These are phyloP conservation scores for Drosophila kambysellisi DNA, from an alignment of 2,888 invertebrate genomes.

Conservation along the genomic window DNA sequence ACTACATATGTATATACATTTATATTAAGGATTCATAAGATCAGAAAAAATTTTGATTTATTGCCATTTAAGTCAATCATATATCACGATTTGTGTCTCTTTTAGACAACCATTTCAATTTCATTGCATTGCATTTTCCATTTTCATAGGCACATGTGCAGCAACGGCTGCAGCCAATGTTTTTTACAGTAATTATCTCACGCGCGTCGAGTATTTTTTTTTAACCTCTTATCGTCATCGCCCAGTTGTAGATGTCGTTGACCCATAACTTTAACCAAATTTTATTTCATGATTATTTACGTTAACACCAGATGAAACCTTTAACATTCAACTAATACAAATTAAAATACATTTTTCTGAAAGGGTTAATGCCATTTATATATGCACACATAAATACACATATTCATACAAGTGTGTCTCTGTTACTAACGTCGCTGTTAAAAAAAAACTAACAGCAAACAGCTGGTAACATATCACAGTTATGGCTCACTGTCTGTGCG, in stretches of 20 bases:
- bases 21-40: not conserved
- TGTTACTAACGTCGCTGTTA: conserved; percentile 35
- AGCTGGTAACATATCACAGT: conserved; percentile 46
- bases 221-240: conserved; percentile 13
- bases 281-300: conserved; percentile 3
- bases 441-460: conserved; percentile 40
- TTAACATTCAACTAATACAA: not conserved
- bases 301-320: not conserved
- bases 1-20: not conserved
- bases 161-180: conserved; percentile 10
- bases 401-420: not conserved
- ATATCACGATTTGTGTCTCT: not conserved
- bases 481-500: conserved; percentile 15
- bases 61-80: not conserved
- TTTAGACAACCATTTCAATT: not conserved
- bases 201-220: conserved; percentile 8
- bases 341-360: not conserved
- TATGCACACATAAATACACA: not conserved
- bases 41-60: not conserved
- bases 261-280: conserved; percentile 23
- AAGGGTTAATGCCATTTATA: conserved; percentile 13
- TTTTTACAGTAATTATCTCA: conserved; percentile 18
- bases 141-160: not conserved
- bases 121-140: not conserved
- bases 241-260: conserved; percentile 24